These are phyloP conservation scores for Eucidaris tribuloides DNA, from an alignment of 35 echinoderm and acorn worm genomes.

Conservation along the genomic window DNA sequence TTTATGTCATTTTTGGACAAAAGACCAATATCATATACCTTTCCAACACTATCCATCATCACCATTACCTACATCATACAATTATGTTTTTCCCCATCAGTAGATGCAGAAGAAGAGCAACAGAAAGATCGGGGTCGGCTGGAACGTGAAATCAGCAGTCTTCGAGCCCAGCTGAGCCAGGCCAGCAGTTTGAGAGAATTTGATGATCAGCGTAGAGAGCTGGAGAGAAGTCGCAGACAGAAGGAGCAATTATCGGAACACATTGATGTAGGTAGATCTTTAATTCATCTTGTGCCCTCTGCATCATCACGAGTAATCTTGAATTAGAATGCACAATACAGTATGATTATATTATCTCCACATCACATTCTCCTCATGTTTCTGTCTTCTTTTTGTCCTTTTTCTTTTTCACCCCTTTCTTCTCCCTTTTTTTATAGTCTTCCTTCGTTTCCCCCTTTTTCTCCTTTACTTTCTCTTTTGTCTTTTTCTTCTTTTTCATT, in stretches of 20 bases:
- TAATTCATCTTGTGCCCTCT: too few relatives aligned
- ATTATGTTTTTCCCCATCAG: neutral
- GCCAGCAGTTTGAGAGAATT: conserved; percentile 51
- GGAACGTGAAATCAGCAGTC: conserved; percentile 77
- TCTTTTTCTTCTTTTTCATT: too few relatives aligned
- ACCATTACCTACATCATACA: neutral
- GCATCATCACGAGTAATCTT: too few relatives aligned
- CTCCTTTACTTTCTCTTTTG: too few relatives aligned
- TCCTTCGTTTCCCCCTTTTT: too few relatives aligned
- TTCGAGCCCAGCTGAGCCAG: conserved; percentile 63
- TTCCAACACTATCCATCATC: neutral
- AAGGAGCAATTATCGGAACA: conserved; percentile 71
- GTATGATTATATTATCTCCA: too few relatives aligned
- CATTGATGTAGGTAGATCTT: conserved; percentile 55
- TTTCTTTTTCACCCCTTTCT: too few relatives aligned
- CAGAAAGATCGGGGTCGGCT: conserved; percentile 44
- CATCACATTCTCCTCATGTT: too few relatives aligned
- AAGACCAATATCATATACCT: neutral
- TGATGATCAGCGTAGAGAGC: conserved; percentile 53
- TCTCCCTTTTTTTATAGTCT: too few relatives aligned
- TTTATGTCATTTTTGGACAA: neutral
- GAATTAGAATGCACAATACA: too few relatives aligned
- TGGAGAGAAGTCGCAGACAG: conserved; percentile 69
- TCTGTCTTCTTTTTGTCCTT: too few relatives aligned
- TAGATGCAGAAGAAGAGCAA: conserved; percentile 53